Evolutionary conservation across 1,140 invertebrate genomes (phyloP).

Genomic region (Daktulosphaira vitifoliae): DNA sequence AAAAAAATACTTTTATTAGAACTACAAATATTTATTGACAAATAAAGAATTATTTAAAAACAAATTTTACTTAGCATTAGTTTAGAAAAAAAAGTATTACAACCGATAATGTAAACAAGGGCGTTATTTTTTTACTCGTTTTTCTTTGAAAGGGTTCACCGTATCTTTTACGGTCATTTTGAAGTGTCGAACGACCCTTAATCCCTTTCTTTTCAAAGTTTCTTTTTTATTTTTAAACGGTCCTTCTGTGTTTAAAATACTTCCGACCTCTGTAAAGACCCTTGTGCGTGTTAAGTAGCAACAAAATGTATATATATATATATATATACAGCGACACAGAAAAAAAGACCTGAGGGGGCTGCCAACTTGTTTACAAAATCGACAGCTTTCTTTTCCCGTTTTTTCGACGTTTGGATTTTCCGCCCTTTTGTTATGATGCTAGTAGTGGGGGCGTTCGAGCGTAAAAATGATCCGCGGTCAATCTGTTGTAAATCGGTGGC

Average conservation of each 20-base stretch:
- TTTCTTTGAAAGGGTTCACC: constrained; percentile 8
- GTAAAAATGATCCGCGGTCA: constrained; percentile 33
- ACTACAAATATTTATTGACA: too few species aligned
- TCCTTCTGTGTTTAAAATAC: constrained; percentile 4
- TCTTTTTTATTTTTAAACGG: constrained; percentile 23
- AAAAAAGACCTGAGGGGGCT: constrained; percentile 21
- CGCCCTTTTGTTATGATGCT: constrained; percentile 21
- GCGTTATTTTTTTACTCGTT: too few species aligned
- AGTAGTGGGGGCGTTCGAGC: constrained; percentile 14
- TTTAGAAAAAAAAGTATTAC: too few species aligned
- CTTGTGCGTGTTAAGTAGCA: constrained; percentile 12
- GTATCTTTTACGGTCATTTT: constrained; percentile 29
- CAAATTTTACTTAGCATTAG: too few species aligned
- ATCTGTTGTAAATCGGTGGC: constrained; percentile 32
- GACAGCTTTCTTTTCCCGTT: constrained; percentile 29
- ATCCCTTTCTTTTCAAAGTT: constrained; percentile 30
- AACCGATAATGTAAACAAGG: too few species aligned
- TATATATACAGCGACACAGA: neutral
- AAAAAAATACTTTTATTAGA: too few species aligned
- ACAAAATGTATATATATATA: constrained; percentile 23
- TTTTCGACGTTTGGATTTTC: constrained; percentile 1
- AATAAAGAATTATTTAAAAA: too few species aligned
- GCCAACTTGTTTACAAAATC: constrained; percentile 31
- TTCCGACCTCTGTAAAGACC: neutral
- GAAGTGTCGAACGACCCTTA: constrained; percentile 28